Base-by-base conservation (phyloP, 2,888 invertebrate species). In the Ernsta delagoae region DNA sequence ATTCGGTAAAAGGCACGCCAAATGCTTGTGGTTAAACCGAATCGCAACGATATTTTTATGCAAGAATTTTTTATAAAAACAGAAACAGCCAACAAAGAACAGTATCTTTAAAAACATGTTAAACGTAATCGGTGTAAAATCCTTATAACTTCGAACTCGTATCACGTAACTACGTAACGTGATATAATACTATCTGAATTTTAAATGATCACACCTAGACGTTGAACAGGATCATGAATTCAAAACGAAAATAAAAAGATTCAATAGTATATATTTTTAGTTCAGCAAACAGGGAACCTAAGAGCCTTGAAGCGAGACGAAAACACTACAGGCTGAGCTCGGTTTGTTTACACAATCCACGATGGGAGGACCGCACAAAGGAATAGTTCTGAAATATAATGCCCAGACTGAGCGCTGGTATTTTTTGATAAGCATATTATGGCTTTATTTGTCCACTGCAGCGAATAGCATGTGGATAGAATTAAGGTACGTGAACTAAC, bases 271-370 rank as follows among this genome's bases (percentile, higher is more conserved):
- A 77, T 77, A 76, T 78, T 77, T 75, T 75, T 71, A 74, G 65
- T 72, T 73, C 72, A 67, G 77, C 78, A 82, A 79, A 79, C 75
- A 75, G 73, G 72, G 78, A 78, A 77, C 75, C 74, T 74, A 76
- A 79, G 77, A 67, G 65, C 61, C 69, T 56, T 59, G 65, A 63
- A 68, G 67, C 59, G 69, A 70, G 45, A 70, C 69, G 64, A 70
- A 74, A 69, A 71, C 71, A 72, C 65, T 72, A 72, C 67, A 57
- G 70, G 77, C 36, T 1, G 31, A 77, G 78, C 75, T 75, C 31
- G 5, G 78, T 77, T 79, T 83, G 82, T 83, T 83, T 83, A 78
- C 80, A 77, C 78, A 78, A 81, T 76, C 79, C 70, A 62, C 64
- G 62, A 69, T 72, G 59, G 43, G 65, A 66, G 63, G 61, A 71